Base-by-base conservation (phyloP, 1,140 invertebrate genomes). In the Drosophila baimaii region DNA sequence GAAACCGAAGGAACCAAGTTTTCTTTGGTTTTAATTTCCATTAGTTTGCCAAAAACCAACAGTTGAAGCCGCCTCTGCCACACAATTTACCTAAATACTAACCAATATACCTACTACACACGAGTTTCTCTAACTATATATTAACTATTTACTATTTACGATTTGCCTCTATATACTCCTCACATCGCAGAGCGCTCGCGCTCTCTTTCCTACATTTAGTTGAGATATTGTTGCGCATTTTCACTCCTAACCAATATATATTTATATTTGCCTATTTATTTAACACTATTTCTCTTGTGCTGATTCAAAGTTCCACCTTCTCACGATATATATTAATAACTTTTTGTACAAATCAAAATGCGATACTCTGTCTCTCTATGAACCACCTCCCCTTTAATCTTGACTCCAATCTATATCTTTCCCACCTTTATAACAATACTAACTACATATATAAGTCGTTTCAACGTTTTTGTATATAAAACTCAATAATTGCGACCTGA, bases 381-480 rank as follows among this genome's bases (percentile, higher is more conserved):
- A 84, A 54, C 49, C 70, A 74, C 63, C 57, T 27, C 49, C 70
- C 78, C 63, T 61, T 27, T 43, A 52, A 33, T 49, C 61, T 69
- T 31, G 29, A 39, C 43, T 27, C 31, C 31, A 37, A 27, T 27
- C 66, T 71, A 49, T 71, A 39, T 49, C 33, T 52, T 65, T n/a
- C 27, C 37, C 64, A 71, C 54, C 37, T 61, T 6, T 21, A 43
- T 58, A 12, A 72, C 70, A 51, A 57, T 65, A 56, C 52, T 57
- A 56, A 55, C 33, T 47, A 70, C 51, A 74, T 52, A 17, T 69
- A 37, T 43, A 52, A 77, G 44, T 66, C 51, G 58, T 69, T 76
- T 75, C 43, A 81, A 86, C 66, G 82, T 88, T 86, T 86, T 86
- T 88, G 83, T 82, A 88, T 86, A 73, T 85, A 66, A 72, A 44